Conservation (phyloP, 2,113 vertebrate genomes). For the Mustela lutreola region DNA sequence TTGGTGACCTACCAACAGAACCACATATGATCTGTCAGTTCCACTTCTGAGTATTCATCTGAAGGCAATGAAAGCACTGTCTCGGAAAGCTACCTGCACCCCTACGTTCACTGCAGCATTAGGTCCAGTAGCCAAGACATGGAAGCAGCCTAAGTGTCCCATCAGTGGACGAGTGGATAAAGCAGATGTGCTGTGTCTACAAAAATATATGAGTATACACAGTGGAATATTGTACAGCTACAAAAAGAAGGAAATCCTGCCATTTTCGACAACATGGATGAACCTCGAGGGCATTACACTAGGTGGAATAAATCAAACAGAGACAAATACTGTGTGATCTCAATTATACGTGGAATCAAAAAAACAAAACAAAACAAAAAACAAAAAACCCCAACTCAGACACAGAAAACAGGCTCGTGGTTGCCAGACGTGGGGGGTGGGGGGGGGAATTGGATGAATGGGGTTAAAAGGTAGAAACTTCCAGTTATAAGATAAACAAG, state of each 20-base stretch:
- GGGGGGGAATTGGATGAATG: background rate
- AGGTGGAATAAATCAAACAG: slow-evolving; percentile 18
- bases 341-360: too few species aligned
- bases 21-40: background rate
- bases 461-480: background rate
- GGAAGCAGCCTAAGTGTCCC: background rate
- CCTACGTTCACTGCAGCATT: background rate
- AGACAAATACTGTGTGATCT: background rate
- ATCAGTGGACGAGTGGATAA: background rate
- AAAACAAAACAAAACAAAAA: too few species aligned
- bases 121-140: background rate
- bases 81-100: background rate
- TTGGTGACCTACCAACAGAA: background rate
- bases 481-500: background rate
- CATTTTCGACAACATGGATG: background rate
- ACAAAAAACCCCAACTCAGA: background rate
- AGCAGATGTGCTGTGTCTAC: background rate
- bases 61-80: background rate
- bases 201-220: background rate
- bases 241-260: background rate
- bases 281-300: background rate
- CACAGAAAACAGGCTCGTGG: background rate
- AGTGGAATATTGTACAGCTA: background rate
- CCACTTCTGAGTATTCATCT: background rate
- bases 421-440: background rate